Percentiles rank a stretch among this genome's conserved stretches.
These are phyloP conservation scores for Drosophila subsilvestris DNA, from an alignment of 2,888 invertebrate genomes.

Conservation along the genomic window DNA sequence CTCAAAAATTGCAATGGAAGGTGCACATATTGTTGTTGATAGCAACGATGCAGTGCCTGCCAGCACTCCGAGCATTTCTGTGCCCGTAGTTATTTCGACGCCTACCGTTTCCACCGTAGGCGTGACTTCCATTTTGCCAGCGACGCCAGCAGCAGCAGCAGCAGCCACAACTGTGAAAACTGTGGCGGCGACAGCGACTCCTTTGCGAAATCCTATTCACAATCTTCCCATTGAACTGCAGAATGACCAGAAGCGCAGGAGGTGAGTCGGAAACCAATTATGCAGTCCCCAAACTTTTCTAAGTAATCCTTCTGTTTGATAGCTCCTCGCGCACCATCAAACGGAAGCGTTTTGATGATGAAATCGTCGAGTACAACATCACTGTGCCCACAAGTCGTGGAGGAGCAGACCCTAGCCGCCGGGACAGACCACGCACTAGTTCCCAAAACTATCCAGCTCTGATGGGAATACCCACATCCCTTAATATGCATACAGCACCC, in stretches of 20 bases:
- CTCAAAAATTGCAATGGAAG: constrained; percentile 16
- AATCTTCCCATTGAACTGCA: constrained; percentile 81
- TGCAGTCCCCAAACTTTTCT: not conserved
- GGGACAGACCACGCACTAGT: constrained; percentile 84
- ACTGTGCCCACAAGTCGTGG: constrained; percentile 85
- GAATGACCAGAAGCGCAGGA: constrained; percentile 83
- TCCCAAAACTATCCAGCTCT: constrained; percentile 84
- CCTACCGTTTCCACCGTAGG: constrained; percentile 27
- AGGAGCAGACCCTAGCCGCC: constrained; percentile 73
- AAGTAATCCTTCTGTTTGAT: constrained; percentile 29
- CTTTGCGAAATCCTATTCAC: constrained; percentile 53
- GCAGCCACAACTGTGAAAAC: constrained; percentile 28
- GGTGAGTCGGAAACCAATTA: constrained; percentile 62
- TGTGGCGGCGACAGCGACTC: constrained; percentile 21
- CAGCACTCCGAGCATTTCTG: not conserved
- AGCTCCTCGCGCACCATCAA: constrained; percentile 98
- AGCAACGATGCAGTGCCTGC: constrained; percentile 30
- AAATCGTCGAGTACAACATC: constrained; percentile 95
- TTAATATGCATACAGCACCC: constrained; percentile 24
- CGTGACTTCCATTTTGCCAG: constrained; percentile 36
- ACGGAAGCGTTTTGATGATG: constrained; percentile 97
- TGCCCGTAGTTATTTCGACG: not conserved
- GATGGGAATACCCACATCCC: constrained; percentile 23
- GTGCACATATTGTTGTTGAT: constrained; percentile 22
- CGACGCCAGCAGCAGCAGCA: constrained; percentile 19